Evolutionary conservation across 2,113 vertebrate species (phyloP).

Genomic region (Psilopogon haemacephalus): DNA sequence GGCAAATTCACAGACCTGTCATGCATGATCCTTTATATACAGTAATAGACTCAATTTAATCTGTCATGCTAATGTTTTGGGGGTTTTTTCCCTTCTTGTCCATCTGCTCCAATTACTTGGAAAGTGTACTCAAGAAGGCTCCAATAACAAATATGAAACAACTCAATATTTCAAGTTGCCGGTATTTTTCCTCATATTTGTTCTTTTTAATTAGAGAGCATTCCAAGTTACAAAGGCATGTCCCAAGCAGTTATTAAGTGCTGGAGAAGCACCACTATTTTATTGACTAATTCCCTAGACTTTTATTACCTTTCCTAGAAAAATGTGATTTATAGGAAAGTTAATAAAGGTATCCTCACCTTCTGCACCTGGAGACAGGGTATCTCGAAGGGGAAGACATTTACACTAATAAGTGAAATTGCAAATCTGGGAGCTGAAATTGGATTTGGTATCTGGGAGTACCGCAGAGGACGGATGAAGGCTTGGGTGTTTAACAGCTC

Average conservation of each 20-base stretch:
- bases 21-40: neutral
- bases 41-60: constrained; percentile 24
- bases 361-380: constrained; percentile 56
- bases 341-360: constrained; percentile 67
- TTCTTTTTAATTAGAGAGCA: constrained; percentile 65
- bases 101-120: constrained; percentile 48
- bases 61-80: neutral
- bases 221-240: neutral
- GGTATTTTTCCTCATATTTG: constrained; percentile 56
- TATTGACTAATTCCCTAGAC: constrained; percentile 61
- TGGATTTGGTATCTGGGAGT: constrained; percentile 38
- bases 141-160: constrained; percentile 34
- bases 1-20: neutral
- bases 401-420: constrained; percentile 60
- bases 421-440: constrained; percentile 54
- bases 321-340: constrained; percentile 63
- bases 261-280: constrained; percentile 40
- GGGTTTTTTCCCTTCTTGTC: neutral
- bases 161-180: constrained; percentile 52
- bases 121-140: constrained; percentile 27
- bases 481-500: neutral
- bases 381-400: constrained; percentile 48
- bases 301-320: constrained; percentile 67
- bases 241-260: constrained; percentile 53
- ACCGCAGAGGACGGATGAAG: neutral